A percentile compares a stretch with the other conserved stretches of the same genome.
These are phyloP conservation scores for Spisula solida DNA, from an alignment of 2,888 invertebrate species.

Conservation along the genomic window DNA sequence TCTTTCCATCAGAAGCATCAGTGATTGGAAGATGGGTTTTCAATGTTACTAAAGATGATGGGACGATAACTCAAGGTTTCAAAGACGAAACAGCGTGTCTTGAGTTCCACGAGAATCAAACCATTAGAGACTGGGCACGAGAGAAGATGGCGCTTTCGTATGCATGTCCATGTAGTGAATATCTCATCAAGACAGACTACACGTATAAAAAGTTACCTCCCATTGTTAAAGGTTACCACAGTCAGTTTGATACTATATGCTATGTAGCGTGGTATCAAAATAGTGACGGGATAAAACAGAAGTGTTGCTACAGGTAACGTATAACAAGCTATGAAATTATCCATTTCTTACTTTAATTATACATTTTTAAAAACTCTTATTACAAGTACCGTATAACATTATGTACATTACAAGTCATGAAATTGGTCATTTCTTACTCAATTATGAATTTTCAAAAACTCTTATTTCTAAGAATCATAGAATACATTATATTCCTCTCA, in stretches of 20 bases:
- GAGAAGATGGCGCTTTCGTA: not conserved
- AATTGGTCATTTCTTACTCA: too few relatives aligned
- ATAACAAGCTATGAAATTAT: too few relatives aligned
- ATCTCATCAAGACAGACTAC: conserved; percentile 33
- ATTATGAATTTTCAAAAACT: too few relatives aligned
- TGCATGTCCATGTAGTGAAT: conserved; percentile 44
- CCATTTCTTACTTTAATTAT: too few relatives aligned
- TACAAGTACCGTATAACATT: too few relatives aligned
- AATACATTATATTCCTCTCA: too few relatives aligned
- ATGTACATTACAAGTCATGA: too few relatives aligned
- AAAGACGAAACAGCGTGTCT: conserved; percentile 16
- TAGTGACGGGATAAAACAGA: conserved; percentile 53
- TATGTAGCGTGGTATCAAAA: conserved; percentile 59
- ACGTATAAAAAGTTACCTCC: conserved; percentile 13
- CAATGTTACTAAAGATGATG: conserved; percentile 24
- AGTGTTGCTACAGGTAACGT: conserved; percentile 59
- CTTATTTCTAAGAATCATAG: too few relatives aligned
- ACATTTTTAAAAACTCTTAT: too few relatives aligned
- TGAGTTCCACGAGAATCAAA: conserved; percentile 19
- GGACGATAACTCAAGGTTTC: not conserved
- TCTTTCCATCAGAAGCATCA: not conserved
- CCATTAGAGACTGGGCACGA: conserved; percentile 1
- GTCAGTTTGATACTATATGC: conserved; percentile 19
- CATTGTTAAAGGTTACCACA: not conserved
- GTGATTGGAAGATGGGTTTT: conserved; percentile 30